Percentiles rank a stretch among this genome's conserved stretches.
These are phyloP conservation scores for Actias luna DNA, from an alignment of 2,888 invertebrate genomes.

Conservation along the genomic window DNA sequence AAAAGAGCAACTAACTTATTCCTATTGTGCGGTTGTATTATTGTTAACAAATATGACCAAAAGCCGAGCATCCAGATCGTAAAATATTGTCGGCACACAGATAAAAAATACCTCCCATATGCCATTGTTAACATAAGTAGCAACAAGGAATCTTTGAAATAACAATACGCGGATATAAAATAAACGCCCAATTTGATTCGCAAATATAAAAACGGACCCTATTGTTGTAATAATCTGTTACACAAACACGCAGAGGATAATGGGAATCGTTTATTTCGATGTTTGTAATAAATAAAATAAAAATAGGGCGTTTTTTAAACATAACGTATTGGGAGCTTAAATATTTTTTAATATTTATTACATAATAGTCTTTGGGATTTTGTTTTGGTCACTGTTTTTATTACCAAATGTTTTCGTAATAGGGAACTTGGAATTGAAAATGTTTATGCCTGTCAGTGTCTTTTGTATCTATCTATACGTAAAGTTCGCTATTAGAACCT, in stretches of 20 bases:
- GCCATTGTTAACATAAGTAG: conserved; percentile 20
- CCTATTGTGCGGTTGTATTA: conserved; percentile 5
- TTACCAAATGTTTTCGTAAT: too few relatives aligned
- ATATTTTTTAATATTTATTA: conserved; percentile 5
- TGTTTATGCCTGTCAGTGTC: too few relatives aligned
- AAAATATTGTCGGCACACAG: conserved; percentile 17
- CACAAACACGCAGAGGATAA: conserved; percentile 30
- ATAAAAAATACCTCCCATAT: conserved; percentile 29
- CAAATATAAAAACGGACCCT: conserved; percentile 36
- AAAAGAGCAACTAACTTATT: conserved; percentile 11
- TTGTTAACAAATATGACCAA: conserved; percentile 5
- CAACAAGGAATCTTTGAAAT: conserved; percentile 33
- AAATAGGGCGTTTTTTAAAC: neutral
- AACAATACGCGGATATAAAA: conserved; percentile 22
- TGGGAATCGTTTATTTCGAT: conserved; percentile 1
- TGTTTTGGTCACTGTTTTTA: neutral
- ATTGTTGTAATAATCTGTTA: conserved; percentile 45
- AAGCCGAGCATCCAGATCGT: conserved; percentile 7
- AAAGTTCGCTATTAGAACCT: too few relatives aligned
- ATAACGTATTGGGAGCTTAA: neutral
- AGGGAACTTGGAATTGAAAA: too few relatives aligned
- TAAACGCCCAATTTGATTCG: conserved; percentile 48
- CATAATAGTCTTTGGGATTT: neutral
- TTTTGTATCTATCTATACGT: too few relatives aligned
- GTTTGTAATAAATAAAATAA: neutral